Base-by-base conservation (phyloP, 2,113 vertebrate species). In the Passer montanus region DNA sequence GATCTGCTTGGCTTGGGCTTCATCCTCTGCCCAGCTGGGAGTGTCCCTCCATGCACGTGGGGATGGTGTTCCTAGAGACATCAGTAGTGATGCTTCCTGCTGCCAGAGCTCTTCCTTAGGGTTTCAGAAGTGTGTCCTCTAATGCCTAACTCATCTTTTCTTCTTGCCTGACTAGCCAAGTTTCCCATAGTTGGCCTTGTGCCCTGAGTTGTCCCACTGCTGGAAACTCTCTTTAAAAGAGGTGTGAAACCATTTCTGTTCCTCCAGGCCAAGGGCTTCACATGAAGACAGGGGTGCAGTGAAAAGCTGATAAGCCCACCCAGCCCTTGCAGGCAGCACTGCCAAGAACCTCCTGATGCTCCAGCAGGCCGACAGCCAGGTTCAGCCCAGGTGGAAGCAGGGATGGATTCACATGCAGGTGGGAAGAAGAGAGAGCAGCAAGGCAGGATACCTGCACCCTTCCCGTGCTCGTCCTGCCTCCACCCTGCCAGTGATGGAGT, bases 401-500 rank as follows among this genome's bases (percentile, higher is more conserved):
- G 33, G 28, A 22, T 3, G 21, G 82, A 75, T 85, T 74, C 79
- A 22, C 6, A 2, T 5, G 9, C 0, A 0, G 50, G 28, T 64
- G 35, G 31, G 58, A 69, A 55, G 63, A 28, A 68, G 27, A 80
- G 23, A 70, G 26, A 13, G 55, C 33, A 23, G n/a, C 39, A 20
- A 39, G 74, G 15, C 0, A 1, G n/a, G 84, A 9, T 6, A 44
- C 17, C 72, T 27, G 13, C 56, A 56, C 50, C 62, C 66, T 72
- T 63, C 21, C 52, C 33, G 1, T 8, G 41, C 56, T 70, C 4
- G 0, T 31, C 43, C 66, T 81, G 56, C 58, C 90, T 91, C 81
- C 78, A 60, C 76, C 39, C 60, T 37, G 74, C 33, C 4, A 75
- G 79, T 93, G 91, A 95, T 92, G 92, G 90, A 94, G 88, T 26